Evolutionary conservation across 1,140 invertebrate genomes (phyloP).

Genomic region (Lucilia sericata): DNA sequence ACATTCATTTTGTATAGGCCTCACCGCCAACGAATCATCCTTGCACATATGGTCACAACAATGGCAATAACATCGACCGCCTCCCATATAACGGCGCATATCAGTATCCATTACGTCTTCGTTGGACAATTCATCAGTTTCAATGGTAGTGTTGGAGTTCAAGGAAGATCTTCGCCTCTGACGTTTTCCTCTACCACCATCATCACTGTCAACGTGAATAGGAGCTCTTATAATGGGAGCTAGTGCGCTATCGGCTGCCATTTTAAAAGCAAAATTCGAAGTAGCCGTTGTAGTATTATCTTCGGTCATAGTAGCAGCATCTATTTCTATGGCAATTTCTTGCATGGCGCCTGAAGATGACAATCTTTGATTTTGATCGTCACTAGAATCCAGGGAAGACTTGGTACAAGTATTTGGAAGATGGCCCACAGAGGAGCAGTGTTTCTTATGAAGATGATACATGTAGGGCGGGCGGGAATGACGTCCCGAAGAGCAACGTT

Average conservation of each 20-base stretch:
- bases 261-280: conserved; percentile 63
- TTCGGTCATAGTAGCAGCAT: conserved; percentile 60
- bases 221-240: conserved; percentile 47
- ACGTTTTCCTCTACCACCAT: conserved; percentile 2
- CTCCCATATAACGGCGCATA: background rate
- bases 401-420: conserved; percentile 53
- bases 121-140: conserved; percentile 61
- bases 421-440: conserved; percentile 36
- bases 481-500: conserved; percentile 4
- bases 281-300: conserved; percentile 65
- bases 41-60: background rate
- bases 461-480: background rate
- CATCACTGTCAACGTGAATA: conserved; percentile 43
- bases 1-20: conserved; percentile 56
- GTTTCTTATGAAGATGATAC: conserved; percentile 3
- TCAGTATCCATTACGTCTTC: conserved; percentile 52
- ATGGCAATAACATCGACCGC: background rate
- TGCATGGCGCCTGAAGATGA: conserved; percentile 50
- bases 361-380: conserved; percentile 50
- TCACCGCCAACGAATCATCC: background rate
- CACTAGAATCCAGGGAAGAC: conserved; percentile 64
- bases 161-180: conserved; percentile 52
- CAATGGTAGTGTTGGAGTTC: conserved; percentile 63
- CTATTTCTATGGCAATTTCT: conserved; percentile 63
- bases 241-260: conserved; percentile 51